Percentiles rank a stretch among this genome's conserved stretches.
Conservation (phyloP, 2,113 vertebrate species). For the Epinephelus fuscoguttatus region DNA sequence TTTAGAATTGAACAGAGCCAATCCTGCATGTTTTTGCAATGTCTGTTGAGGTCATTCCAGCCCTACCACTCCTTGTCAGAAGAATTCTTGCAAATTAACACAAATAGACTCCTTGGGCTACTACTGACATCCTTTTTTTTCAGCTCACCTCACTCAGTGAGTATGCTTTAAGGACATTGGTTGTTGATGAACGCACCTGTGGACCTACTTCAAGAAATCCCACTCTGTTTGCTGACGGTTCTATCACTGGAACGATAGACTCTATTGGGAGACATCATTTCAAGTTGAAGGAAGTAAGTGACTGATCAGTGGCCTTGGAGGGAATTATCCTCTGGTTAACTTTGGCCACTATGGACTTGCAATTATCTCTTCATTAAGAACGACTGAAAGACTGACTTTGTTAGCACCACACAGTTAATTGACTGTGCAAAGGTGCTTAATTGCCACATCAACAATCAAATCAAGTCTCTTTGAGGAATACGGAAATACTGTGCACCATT, state of each 20-base stretch:
- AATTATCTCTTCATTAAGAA: conserved; percentile 31
- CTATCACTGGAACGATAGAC: conserved; percentile 26
- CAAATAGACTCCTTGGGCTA: conserved; percentile 14
- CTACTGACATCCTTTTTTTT: conserved; percentile 31
- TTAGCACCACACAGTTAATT: conserved; percentile 1
- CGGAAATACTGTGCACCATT: background rate
- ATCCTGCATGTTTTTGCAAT: conserved; percentile 64
- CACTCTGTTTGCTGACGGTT: conserved; percentile 14
- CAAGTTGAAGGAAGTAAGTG: conserved; percentile 22
- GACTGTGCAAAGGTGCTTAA: conserved; percentile 7
- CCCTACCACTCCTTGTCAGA: conserved; percentile 23
- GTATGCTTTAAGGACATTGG: conserved; percentile 29
- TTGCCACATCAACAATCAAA: conserved; percentile 20
- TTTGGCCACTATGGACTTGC: conserved; percentile 30
- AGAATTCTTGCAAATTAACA: conserved; percentile 5
- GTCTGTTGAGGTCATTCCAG: conserved; percentile 27
- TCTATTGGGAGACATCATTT: conserved; percentile 7
- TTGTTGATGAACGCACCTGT: conserved; percentile 12
- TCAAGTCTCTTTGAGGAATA: conserved; percentile 35
- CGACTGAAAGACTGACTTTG: conserved; percentile 32
- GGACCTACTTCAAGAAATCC: conserved; percentile 17
- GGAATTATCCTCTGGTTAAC: conserved; percentile 27
- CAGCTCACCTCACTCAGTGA: conserved; percentile 2
- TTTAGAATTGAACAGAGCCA: conserved; percentile 41
- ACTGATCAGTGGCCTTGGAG: conserved; percentile 40